These are phyloP conservation scores for Osmerus eperlanus DNA, from an alignment of 2,113 vertebrate genomes.

Conservation along the genomic window DNA sequence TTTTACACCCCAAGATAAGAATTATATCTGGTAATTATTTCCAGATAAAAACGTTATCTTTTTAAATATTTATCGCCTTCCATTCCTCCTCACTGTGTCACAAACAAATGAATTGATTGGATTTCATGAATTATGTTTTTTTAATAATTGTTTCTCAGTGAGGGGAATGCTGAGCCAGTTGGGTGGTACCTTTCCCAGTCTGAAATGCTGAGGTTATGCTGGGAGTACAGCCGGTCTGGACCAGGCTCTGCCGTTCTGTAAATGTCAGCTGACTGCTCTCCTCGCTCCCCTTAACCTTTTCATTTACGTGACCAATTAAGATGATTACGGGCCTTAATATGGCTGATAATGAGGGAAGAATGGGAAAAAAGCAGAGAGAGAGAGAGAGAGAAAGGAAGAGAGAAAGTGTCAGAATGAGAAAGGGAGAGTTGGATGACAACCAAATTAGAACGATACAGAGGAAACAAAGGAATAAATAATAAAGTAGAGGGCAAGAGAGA, in stretches of 20 bases:
- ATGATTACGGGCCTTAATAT: conserved; percentile 44
- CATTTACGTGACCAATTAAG: conserved; percentile 22
- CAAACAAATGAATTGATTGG: not conserved
- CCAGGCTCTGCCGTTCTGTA: not conserved
- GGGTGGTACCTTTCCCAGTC: too few relatives aligned
- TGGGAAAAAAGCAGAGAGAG: not conserved
- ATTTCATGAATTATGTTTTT: not conserved
- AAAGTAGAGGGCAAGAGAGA: not conserved
- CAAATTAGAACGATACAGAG: conserved; percentile 39
- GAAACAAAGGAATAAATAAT: conserved; percentile 6
- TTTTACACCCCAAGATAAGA: conserved; percentile 4
- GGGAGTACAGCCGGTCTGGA: not conserved
- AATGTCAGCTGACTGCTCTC: conserved; percentile 28
- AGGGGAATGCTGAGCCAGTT: not conserved
- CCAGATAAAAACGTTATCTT: not conserved
- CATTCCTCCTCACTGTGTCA: not conserved
- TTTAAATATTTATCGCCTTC: not conserved
- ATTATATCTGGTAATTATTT: conserved; percentile 13
- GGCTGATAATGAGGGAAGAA: conserved; percentile 29
- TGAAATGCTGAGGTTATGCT: too few relatives aligned
- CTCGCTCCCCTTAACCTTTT: conserved; percentile 42
- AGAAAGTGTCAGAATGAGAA: not conserved
- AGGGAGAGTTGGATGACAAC: too few relatives aligned
- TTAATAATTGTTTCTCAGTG: conserved; percentile 2
- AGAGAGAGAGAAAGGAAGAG: conserved; percentile 6